Base-by-base conservation (phyloP, 2,888 invertebrate genomes). In the Pristionchus fissidentatus region DNA sequence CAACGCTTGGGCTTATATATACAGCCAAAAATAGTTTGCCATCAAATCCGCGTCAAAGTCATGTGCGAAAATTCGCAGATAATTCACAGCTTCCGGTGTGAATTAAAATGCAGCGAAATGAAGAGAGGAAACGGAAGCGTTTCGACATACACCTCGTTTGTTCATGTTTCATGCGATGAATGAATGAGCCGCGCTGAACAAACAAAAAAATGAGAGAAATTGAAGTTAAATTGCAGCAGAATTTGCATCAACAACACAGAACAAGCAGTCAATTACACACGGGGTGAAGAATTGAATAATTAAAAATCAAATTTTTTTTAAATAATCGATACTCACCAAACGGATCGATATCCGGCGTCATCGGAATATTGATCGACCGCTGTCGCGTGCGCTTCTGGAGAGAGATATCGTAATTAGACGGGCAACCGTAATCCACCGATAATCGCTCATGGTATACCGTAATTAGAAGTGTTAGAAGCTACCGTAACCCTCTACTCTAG, bases 311-410 rank as follows among this genome's bases (percentile, higher is more conserved):
- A 49, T 10, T 15, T 15, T 49, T 10, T 15, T 15, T 49, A 10
- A 49, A 49, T 49, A 49, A 49, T 19, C 49, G n/a, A n/a, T n/a
- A n/a, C n/a, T n/a, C n/a, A n/a, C n/a, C n/a, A n/a, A 73, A 43
- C 35, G 38, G 80, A 26, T 62, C 62, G 60, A 80, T 19, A 80
- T 80, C 80, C 19, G 80, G 62, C 22, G 57, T 22, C 15, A 43
- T 41, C n/a, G 80, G 80, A 26, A 80, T 55, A 32, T 80, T 80
- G 80, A 80, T 80, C 43, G 80, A 80, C 3, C 80, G 60, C 43
- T 80, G 80, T 19, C 80, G 57, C 41, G 77, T 77, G 29, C 77
- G 15, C 52, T 77, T 77, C 77, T 77, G 52, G 1, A 77, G 26
- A 3, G 3, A 29, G 13, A 46, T 10, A n/a, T 29, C 57, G 26